These are phyloP conservation scores for Triplophysa bombifrons DNA, from an alignment of 2,797 vertebrate species.

Conservation along the genomic window DNA sequence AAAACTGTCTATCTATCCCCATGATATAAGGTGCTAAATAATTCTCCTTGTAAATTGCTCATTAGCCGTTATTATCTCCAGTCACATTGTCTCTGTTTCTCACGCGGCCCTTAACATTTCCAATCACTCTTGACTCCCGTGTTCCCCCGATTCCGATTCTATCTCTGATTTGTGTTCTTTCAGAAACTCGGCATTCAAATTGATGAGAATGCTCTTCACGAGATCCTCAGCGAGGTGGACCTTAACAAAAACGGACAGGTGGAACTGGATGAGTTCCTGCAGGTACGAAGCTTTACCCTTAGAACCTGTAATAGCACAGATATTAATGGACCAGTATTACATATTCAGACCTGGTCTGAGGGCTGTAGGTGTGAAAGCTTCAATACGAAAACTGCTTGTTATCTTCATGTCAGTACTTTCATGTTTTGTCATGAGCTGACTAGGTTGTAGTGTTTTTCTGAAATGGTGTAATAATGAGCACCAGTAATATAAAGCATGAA, in stretches of 20 bases:
- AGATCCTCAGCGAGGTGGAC: slow-evolving; percentile 96
- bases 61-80: neutral
- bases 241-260: slow-evolving; percentile 98
- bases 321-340: slow-evolving; percentile 29
- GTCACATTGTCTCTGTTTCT: slow-evolving; percentile 20
- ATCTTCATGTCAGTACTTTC: slow-evolving; percentile 22
- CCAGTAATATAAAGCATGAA: no score
- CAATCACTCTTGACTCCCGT: neutral
- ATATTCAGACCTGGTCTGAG: slow-evolving; percentile 9
- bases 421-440: slow-evolving; percentile 35
- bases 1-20: neutral
- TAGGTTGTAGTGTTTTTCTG: slow-evolving; percentile 41
- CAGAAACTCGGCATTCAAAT: slow-evolving; percentile 92
- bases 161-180: slow-evolving; percentile 5
- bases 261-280: slow-evolving; percentile 93
- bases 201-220: slow-evolving; percentile 90
- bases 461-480: slow-evolving; percentile 20
- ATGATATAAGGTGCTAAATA: neutral
- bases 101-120: slow-evolving; percentile 13
- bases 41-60: neutral
- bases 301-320: neutral
- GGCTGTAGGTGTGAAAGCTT: slow-evolving; percentile 49
- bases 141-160: neutral
- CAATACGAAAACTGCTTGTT: slow-evolving; percentile 38
- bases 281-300: slow-evolving; percentile 73